Percentiles rank a stretch among this genome's conserved stretches.
phyloP scores from a whole-genome alignment of 2,113 vertebrate genomes.

The Sula dactylatra region DNA sequence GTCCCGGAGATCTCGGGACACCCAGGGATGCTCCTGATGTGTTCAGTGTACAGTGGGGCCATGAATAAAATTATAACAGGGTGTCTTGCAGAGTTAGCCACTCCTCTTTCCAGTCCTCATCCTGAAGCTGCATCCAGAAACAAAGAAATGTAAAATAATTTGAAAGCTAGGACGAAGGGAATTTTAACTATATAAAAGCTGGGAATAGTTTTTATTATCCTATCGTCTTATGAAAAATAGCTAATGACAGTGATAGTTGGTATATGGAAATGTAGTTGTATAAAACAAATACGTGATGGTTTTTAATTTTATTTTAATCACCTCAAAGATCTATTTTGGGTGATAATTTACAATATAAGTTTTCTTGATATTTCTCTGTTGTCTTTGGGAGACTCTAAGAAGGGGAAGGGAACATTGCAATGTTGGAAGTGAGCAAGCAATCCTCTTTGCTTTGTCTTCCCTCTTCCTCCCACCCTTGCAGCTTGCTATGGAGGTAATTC shows the following conservation, averaged over 20 bases:
- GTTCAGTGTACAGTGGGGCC: not conserved
- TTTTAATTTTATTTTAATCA: not conserved
- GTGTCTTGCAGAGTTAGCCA: too few relatives aligned
- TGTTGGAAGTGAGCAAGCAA: fast-evolving
- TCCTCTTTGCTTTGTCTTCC: not conserved
- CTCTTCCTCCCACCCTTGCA: not conserved
- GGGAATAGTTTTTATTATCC: not conserved
- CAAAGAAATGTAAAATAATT: not conserved
- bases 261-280: not conserved
- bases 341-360: fast-evolving
- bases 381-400: not conserved
- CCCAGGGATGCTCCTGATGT: not conserved
- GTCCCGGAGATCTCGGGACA: not conserved
- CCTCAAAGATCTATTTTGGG: not conserved
- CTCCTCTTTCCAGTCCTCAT: not conserved
- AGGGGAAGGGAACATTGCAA: not conserved
- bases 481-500: not conserved
- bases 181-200: not conserved
- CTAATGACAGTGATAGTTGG: not conserved
- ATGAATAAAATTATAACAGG: not conserved
- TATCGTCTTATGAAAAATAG: not conserved
- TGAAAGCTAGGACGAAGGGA: too few relatives aligned
- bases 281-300: not conserved
- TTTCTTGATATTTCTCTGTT: not conserved
- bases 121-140: not conserved